Base-by-base conservation (phyloP, 2,113 vertebrate species). In the Boulengeromyrus knoepffleri region DNA sequence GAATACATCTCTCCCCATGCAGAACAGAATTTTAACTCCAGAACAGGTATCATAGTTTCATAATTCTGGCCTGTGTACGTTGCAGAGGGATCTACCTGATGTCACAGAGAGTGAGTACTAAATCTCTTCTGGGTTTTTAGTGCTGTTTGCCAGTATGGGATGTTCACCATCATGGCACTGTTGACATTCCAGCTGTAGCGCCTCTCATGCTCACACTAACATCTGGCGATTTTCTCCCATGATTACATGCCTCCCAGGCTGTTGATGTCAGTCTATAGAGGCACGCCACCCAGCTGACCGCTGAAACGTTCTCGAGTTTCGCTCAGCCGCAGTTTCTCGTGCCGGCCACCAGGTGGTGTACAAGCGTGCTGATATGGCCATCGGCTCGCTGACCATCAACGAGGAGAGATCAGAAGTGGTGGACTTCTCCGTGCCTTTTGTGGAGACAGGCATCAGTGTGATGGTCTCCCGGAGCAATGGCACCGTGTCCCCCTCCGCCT, bases 391-490 rank as follows among this genome's bases (percentile, higher is more conserved):
- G 88, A 98, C 97, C 90, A 98, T 98, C 93, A 98, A 98, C 50
- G 97, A 98, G 92, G 97, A 98, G 93, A 95, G 97, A 31, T 97
- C 97, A 1, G 97, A 98, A 94, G 97, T 98, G 5, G 96, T 98
- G 91, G 97, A 98, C 94, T 98, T 98, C 94, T 98, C 97, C 0
- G 97, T 98, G 53, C 97, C 97, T 91, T 98, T 98, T 70, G 97
- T 98, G 90, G 97, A 98, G 94, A 98, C 97, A 0, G 97, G 97
- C 50, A 98, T 98, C 95, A 98, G 97, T 39, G 97, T 98, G 91
- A 98, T 98, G 97, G 97, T 98, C 91, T 97, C 97, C 24, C 96
- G 97, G 83, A 98, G 97, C 96, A 98, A 98, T 17, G 97, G 97
- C 90, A 98, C 97, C 0, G 97, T 98, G 80, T 98, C 97, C 17